Base-by-base conservation (phyloP, 2,888 invertebrate species). In the Aspidapion aeneum region DNA sequence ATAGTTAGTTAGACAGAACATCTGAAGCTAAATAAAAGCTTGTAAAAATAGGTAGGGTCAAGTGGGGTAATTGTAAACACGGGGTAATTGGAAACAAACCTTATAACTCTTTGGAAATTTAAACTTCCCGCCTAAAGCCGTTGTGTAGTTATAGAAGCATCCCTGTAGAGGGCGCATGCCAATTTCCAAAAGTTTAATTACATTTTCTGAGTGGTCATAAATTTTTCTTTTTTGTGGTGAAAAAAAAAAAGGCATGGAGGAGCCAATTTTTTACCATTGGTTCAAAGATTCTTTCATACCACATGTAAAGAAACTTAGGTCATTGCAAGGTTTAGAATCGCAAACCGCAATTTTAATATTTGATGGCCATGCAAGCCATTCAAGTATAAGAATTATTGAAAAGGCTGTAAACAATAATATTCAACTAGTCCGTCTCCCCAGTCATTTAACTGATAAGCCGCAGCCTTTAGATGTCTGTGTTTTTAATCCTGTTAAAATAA, bases 201-300 rank as follows among this genome's bases (percentile, higher is more conserved):
- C 35, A 12, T 35, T 35, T 35, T 35, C 12, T 35, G 12, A 35
- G 35, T 35, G 35, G 5, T 35, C 35, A 3, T 35, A 12, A 35
- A n/a, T 35, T 35, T 35, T 35, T 7, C 12, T 35, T 35, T 35
- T 35, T 7, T 35, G 35, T 12, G 12, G 35, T 35, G 12, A 35
- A 35, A 12, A 35, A 12, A 35, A 35, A 64, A 71, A 71, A 19
- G 73, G 72, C 71, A 73, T 73, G 71, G 70, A 73, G 62, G 70
- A 68, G 59, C 62, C 70, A 21, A 67, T 70, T 55, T 70, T 71
- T 66, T 69, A 61, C 61, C 49, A 65, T 16, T 68, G 66, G 69
- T 64, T 68, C 21, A 52, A 12, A 21, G 58, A 18, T 21, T n/a
- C 7, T 21, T 68, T 68, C 60, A 59, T 68, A 49, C 57, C 22